phyloP scores from a whole-genome alignment of 1,140 invertebrate genomes.

The Macrotrachela quadricornifera region DNA sequence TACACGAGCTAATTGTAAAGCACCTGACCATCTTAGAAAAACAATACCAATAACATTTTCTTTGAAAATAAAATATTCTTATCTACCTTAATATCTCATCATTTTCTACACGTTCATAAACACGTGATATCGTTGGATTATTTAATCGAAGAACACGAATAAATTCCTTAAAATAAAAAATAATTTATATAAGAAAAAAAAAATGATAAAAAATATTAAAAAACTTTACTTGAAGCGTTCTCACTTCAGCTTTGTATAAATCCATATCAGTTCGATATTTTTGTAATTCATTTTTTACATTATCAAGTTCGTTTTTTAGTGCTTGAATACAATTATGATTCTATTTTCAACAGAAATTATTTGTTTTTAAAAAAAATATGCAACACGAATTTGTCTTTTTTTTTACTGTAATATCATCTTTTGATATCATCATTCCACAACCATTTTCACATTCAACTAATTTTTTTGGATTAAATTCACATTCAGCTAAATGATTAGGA shows the following conservation, averaged over 20 bases:
- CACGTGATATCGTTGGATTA: conserved; percentile 33
- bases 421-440: conserved; percentile 73
- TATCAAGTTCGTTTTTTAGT: conserved; percentile 52
- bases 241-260: conserved; percentile 67
- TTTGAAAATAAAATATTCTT: background rate
- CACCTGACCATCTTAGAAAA: conserved; percentile 50
- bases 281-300: conserved; percentile 39
- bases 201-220: too few species aligned
- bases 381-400: background rate
- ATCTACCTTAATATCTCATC: conserved; percentile 51
- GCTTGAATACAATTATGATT: conserved; percentile 80
- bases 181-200: background rate
- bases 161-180: conserved; percentile 44
- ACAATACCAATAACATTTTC: conserved; percentile 2
- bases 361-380: background rate
- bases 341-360: conserved; percentile 8
- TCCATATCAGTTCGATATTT: conserved; percentile 71
- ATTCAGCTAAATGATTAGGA: conserved; percentile 59
- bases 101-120: conserved; percentile 65
- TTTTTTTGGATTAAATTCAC: conserved; percentile 76
- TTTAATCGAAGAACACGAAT: conserved; percentile 69
- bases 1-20: conserved; percentile 58
- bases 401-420: conserved; percentile 59
- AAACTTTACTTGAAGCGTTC: conserved; percentile 13
- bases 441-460: conserved; percentile 73